These are phyloP conservation scores for Hydriomena furcata DNA, from an alignment of 2,888 invertebrate genomes.

Conservation along the genomic window DNA sequence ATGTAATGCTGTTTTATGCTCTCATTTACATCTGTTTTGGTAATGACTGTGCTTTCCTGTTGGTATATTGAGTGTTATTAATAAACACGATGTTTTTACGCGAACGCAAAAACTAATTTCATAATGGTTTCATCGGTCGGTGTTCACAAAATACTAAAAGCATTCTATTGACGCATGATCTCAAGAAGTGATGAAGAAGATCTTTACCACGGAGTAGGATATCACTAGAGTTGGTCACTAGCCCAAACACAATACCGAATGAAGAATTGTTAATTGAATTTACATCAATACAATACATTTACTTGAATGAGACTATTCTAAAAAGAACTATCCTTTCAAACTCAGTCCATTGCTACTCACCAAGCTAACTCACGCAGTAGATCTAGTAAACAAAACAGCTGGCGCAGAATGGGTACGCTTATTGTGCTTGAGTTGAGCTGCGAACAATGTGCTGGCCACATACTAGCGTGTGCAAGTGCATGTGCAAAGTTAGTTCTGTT, in stretches of 20 bases:
- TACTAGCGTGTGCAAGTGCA: constrained; percentile 3
- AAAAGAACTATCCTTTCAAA: constrained; percentile 3
- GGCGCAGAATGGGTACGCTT: constrained; percentile 9
- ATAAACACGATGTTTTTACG: background rate
- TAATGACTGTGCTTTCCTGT: constrained; percentile 6
- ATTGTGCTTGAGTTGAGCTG: constrained; percentile 16
- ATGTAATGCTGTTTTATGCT: constrained; percentile 20
- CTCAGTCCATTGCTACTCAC: background rate
- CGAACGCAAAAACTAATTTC: no score
- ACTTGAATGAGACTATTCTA: background rate
- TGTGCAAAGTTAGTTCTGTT: constrained; percentile 1
- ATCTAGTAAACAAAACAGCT: constrained; percentile 15
- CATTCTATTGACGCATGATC: no score
- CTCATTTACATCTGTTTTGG: constrained; percentile 18
- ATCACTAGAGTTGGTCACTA: no score
- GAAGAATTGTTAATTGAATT: no score
- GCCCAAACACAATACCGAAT: no score
- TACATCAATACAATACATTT: background rate
- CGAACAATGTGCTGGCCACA: constrained; percentile 16
- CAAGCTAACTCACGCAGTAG: constrained; percentile 3
- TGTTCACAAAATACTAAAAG: no score
- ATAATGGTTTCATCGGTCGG: no score
- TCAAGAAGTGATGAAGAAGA: no score
- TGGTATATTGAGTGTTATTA: background rate
- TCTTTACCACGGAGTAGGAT: no score